Evolutionary conservation across 2,113 vertebrate species (phyloP).

Genomic region (Cisticola juncidis): DNA sequence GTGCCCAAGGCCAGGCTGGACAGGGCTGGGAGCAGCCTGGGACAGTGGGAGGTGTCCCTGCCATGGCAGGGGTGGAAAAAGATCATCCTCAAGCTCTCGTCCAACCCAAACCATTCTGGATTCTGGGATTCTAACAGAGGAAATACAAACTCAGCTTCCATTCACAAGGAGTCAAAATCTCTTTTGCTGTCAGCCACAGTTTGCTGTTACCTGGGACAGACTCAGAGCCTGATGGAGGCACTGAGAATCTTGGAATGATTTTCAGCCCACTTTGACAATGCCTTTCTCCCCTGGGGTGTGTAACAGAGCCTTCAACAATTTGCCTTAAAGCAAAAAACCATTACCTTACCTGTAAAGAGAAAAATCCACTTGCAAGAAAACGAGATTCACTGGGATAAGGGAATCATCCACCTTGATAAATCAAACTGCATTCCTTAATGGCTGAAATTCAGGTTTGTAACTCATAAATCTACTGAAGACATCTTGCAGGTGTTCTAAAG

Average conservation of each 20-base stretch:
- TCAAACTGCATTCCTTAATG: background rate
- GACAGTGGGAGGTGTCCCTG: fast-evolving
- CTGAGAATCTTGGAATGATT: background rate
- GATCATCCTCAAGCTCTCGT: background rate
- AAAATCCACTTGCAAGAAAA: slow-evolving; percentile 1
- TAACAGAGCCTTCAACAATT: background rate
- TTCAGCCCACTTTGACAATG: background rate
- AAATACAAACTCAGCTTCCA: background rate
- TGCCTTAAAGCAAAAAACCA: background rate
- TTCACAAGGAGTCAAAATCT: background rate
- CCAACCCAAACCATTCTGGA: background rate
- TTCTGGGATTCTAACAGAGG: background rate
- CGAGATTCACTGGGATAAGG: background rate
- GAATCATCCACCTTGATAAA: background rate
- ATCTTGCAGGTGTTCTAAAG: background rate
- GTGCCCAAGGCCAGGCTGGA: background rate
- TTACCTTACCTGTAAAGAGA: background rate
- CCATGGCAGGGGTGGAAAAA: background rate
- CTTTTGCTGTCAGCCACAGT: background rate
- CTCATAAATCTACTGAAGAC: background rate
- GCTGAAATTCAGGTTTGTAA: background rate
- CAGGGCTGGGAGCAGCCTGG: background rate
- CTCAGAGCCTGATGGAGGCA: background rate
- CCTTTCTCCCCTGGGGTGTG: background rate
- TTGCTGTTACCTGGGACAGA: background rate